Evolutionary conservation across 2,797 vertebrate genomes (phyloP), one percentile per base, ranked within the genome.

Genomic region (Anas acuta): DNA sequence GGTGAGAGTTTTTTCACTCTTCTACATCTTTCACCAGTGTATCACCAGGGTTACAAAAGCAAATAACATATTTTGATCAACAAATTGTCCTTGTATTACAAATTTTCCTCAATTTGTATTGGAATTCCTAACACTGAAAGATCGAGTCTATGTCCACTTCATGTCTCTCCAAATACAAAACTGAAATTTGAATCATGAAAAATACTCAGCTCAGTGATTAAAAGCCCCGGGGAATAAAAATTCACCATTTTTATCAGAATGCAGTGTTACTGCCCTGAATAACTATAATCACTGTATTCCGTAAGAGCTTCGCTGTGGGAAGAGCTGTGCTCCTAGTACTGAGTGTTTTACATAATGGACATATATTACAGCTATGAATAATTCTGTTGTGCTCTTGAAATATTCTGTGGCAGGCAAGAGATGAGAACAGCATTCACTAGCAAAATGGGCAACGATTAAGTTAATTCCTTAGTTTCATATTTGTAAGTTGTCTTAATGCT

Each of bases 1-100:
- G 99, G 99, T 99, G 64, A 96, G 98, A 72, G 47, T 33, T 28
- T 45, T 28, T 28, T 45, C 51, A 11, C 7, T 75, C 26, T 70
- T 90, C 32, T 53, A 70, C 13, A 5, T 67, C 65, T 53, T 69
- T 66, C 28, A 65, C 56, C 51, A 53, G 25, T 81, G 51, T 58
- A 7, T 88, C 6, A 30, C 73, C 17, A 70, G 65, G 8, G 26
- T 21, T 21, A 39, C 21, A 28, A 32, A 70, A 58, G 60, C 43
- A 88, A 60, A 67, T 35, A 23, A 17, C 12, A 0, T 53, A 10
- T 70, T 94, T 87, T 75, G 33, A 53, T 85, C 30, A 62, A 1
- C 56, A 30, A 54, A 11, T n/a, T 80, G 37, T 28, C 33, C 23
- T 72, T 43, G 10, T 57, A 5, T 72, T 75, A 21, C 10, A 5